Conservation (phyloP, 2,888 invertebrate genomes). For the Electrophaes corylata region DNA sequence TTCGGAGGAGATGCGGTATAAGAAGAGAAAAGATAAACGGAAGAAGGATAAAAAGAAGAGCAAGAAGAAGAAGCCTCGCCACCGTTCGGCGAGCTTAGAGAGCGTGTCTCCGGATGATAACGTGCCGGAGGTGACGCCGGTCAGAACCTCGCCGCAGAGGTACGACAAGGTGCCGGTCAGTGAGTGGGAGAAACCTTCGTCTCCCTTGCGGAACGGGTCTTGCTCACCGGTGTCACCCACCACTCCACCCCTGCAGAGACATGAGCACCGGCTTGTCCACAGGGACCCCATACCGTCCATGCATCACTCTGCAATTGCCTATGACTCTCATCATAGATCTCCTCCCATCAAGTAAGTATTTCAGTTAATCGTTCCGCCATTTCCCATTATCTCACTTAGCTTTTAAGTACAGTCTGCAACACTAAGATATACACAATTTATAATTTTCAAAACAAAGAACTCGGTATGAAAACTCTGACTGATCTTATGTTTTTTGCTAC, state of each 20-base stretch:
- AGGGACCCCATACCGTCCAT: slow-evolving; percentile 52
- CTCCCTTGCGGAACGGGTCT: slow-evolving; percentile 83
- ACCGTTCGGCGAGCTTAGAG: slow-evolving; percentile 88
- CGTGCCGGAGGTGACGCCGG: slow-evolving; percentile 60
- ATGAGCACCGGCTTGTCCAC: slow-evolving; percentile 43
- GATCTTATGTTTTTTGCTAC: too few relatives aligned
- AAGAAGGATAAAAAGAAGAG: slow-evolving; percentile 90
- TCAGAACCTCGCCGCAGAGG: slow-evolving; percentile 61
- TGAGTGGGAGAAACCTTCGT: slow-evolving; percentile 82
- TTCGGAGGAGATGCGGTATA: slow-evolving; percentile 81
- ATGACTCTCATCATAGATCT: slow-evolving; percentile 76
- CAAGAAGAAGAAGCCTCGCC: slow-evolving; percentile 88
- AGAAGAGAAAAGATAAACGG: slow-evolving; percentile 89
- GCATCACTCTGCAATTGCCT: slow-evolving; percentile 59
- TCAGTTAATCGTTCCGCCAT: neutral
- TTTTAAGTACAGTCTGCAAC: too few relatives aligned
- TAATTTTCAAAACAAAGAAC: too few relatives aligned
- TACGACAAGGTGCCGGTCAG: slow-evolving; percentile 76
- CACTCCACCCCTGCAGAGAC: slow-evolving; percentile 78
- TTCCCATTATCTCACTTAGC: neutral
- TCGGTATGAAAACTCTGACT: too few relatives aligned
- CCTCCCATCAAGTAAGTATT: slow-evolving; percentile 57
- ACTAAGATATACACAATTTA: too few relatives aligned
- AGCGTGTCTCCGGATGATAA: slow-evolving; percentile 85
- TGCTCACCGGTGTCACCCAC: slow-evolving; percentile 85